Percentiles rank a stretch among this genome's conserved stretches.
phyloP scores from a whole-genome alignment of 2,113 vertebrate species.

The Microtus oregoni region DNA sequence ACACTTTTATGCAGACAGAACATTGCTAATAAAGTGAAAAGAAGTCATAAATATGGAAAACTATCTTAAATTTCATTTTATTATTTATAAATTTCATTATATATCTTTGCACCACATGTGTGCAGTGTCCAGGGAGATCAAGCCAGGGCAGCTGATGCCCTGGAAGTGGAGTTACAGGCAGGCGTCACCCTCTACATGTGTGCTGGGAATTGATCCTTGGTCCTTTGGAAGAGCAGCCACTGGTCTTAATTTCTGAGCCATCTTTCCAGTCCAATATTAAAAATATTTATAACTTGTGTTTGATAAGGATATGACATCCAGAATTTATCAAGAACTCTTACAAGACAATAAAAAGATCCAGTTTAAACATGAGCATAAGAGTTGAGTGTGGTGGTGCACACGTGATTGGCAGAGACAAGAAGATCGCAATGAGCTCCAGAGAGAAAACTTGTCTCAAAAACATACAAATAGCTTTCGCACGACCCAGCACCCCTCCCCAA shows the following conservation, averaged over 20 bases:
- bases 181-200: not conserved
- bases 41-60: not conserved
- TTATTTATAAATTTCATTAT: not conserved
- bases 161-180: not conserved
- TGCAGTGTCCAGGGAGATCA: not conserved
- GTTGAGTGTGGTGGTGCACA: not conserved
- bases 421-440: not conserved
- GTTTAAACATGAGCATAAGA: not conserved
- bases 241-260: not conserved
- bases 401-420: not conserved
- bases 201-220: not conserved
- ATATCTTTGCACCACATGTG: not conserved
- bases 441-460: not conserved
- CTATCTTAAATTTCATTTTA: not conserved
- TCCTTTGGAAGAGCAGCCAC: not conserved
- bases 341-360: not conserved
- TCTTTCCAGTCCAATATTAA: not conserved
- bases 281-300: not conserved
- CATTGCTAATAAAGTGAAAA: not conserved
- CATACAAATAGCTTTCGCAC: not conserved
- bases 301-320: not conserved
- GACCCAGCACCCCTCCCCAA: no score
- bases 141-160: not conserved
- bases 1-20: not conserved
- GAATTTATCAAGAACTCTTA: constrained; percentile 6